phyloP scores from a whole-genome alignment of 2,797 vertebrate genomes.

The Xyrichtys novacula region DNA sequence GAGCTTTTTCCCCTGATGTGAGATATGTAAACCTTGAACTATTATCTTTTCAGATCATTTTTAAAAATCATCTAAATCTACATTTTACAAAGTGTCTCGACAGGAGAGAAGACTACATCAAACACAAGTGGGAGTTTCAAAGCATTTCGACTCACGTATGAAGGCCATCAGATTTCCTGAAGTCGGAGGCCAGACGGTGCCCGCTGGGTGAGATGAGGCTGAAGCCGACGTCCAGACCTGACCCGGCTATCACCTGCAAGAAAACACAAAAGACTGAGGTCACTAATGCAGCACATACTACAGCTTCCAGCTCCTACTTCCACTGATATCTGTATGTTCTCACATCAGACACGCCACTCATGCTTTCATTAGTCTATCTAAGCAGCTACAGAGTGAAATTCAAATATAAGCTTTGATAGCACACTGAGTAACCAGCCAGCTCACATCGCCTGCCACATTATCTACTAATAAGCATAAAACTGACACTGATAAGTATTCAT shows the following conservation, averaged over 20 bases:
- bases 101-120: too few relatives aligned
- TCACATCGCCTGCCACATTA: neutral
- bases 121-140: neutral
- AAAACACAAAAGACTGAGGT: neutral
- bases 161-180: conserved; percentile 87
- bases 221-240: conserved; percentile 90
- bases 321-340: neutral
- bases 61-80: too few relatives aligned
- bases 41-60: too few relatives aligned
- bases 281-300: neutral
- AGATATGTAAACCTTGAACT: too few relatives aligned
- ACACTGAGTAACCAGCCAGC: neutral
- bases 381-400: conserved; percentile 23
- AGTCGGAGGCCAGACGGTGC: conserved; percentile 84
- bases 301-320: neutral
- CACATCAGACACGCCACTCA: neutral
- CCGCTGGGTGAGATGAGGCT: conserved; percentile 87
- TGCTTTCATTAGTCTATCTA: neutral
- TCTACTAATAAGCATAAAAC: neutral
- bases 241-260: conserved; percentile 89
- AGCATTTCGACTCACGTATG: conserved; percentile 85
- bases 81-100: too few relatives aligned
- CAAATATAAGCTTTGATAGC: conserved; percentile 30
- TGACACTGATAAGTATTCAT: neutral
- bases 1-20: too few relatives aligned